These are phyloP conservation scores for Corythornis leucogaster DNA, from an alignment of 2,797 vertebrate genomes.

Conservation along the genomic window DNA sequence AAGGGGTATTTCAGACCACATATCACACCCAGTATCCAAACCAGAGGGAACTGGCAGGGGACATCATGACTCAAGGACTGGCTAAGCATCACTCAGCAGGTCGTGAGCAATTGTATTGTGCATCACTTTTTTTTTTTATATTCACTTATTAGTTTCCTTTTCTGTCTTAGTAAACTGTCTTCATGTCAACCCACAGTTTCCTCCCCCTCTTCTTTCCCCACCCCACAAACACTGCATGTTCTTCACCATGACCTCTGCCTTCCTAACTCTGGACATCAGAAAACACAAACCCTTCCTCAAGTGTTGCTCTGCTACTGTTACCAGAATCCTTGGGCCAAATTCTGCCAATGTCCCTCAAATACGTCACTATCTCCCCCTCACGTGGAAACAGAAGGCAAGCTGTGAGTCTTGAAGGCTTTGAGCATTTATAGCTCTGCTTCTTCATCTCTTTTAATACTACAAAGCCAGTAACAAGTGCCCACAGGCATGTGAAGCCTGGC, in stretches of 20 bases:
- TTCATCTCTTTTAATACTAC: background rate
- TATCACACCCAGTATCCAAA: no score
- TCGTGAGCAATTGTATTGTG: no score
- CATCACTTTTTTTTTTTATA: no score
- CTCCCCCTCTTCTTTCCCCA: no score
- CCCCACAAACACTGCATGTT: background rate
- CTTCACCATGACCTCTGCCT: background rate
- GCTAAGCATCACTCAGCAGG: no score
- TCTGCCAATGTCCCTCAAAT: background rate
- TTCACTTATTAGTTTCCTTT: background rate
- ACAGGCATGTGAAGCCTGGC: background rate
- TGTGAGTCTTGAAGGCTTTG: background rate
- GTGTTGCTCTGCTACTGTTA: background rate
- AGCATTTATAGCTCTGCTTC: background rate
- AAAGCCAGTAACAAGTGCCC: background rate
- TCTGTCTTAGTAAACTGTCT: background rate
- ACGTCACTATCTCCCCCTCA: background rate
- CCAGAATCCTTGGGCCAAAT: background rate
- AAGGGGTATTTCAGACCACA: no score
- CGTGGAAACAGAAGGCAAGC: background rate
- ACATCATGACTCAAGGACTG: no score
- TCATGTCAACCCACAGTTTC: no score
- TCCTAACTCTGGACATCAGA: background rate
- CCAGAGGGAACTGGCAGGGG: no score
- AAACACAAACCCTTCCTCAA: background rate